Evolutionary conservation across 2,797 vertebrate species (phyloP), one percentile per base, ranked within the genome.

Genomic region (Fistularia commersonii): DNA sequence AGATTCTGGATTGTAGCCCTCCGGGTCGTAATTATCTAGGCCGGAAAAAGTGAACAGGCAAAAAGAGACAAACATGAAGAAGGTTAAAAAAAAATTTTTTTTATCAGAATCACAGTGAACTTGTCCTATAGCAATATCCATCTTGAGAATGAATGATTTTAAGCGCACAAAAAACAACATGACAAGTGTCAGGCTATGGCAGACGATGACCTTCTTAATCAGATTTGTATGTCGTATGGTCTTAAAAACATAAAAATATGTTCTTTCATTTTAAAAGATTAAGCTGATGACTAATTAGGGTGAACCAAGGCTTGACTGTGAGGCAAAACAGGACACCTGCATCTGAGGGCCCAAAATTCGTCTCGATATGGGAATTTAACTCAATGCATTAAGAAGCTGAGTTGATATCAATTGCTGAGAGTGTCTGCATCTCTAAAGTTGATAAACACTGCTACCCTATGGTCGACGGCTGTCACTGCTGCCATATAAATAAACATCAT

Each of bases 1-100:
- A 51, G 97, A 94, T 90, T 99, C 97, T 11, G 97, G 97, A 86
- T 99, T 99, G 84, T 99, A 99, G 51, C 93, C 97, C 89, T 99
- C 97, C 53, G 93, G 94, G 82, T 99, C 97, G 54, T 96, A 99
- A 39, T 90, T 95, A 90, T 98, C 97, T 99, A 54, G 48, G 78
- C 59, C 15, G 14, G 57, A 41, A 61, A 45, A 1, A 38, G 8
- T 2, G 50, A 6, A 32, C 5, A 35, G 0, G 64, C 1, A 57
- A 0, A 50, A 34, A 41, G 12, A 8, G n/a, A n/a, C 4, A 36
- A 36, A 45, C 7, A 31, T 15, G 11, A 23, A n/a, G n/a, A 5
- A 8, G 43, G 8, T 11, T 11, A 33, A 41, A 10, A 6, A 39
- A 39, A 39, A n/a, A 8, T 11, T 12, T 13, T 14, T 48, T 6